phyloP scores from a whole-genome alignment of 2,797 vertebrate genomes.

The Gambelia wislizenii region DNA sequence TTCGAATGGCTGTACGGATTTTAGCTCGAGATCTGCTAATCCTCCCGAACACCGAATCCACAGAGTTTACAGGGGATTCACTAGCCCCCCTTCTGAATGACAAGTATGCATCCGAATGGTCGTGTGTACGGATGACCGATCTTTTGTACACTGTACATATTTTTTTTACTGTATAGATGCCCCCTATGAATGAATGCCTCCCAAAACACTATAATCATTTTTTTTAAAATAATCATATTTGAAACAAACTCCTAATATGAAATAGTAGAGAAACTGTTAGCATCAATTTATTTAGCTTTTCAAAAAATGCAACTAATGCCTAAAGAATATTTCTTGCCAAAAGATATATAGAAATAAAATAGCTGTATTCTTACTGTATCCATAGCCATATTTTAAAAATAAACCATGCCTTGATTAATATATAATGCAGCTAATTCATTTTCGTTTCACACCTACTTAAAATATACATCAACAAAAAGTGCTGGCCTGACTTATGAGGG shows the following conservation, averaged over 20 bases:
- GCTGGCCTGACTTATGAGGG: constrained; percentile 28
- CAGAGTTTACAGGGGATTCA: too few relatives aligned
- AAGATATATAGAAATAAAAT: constrained; percentile 37
- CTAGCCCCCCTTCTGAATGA: too few relatives aligned
- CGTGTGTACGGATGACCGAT: too few relatives aligned
- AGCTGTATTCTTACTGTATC: constrained; percentile 33
- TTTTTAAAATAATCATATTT: neutral
- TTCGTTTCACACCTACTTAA: constrained; percentile 44
- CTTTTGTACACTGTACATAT: too few relatives aligned
- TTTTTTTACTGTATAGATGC: too few relatives aligned
- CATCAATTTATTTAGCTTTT: constrained; percentile 49
- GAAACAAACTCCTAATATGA: neutral
- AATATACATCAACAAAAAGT: constrained; percentile 46
- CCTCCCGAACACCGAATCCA: too few relatives aligned
- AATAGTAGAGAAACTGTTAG: constrained; percentile 18
- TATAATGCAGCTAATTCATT: constrained; percentile 40
- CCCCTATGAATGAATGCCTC: constrained; percentile 45
- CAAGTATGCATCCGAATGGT: too few relatives aligned
- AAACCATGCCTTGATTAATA: constrained; percentile 42
- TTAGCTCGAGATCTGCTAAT: too few relatives aligned
- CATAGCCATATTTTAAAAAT: constrained; percentile 37
- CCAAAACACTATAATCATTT: constrained; percentile 16
- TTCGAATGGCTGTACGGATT: too few relatives aligned
- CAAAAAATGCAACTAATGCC: constrained; percentile 51
- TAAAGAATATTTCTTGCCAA: constrained; percentile 47